These are phyloP conservation scores for Cyanoramphus novaezelandiae DNA, from an alignment of 2,113 vertebrate genomes.

Conservation along the genomic window DNA sequence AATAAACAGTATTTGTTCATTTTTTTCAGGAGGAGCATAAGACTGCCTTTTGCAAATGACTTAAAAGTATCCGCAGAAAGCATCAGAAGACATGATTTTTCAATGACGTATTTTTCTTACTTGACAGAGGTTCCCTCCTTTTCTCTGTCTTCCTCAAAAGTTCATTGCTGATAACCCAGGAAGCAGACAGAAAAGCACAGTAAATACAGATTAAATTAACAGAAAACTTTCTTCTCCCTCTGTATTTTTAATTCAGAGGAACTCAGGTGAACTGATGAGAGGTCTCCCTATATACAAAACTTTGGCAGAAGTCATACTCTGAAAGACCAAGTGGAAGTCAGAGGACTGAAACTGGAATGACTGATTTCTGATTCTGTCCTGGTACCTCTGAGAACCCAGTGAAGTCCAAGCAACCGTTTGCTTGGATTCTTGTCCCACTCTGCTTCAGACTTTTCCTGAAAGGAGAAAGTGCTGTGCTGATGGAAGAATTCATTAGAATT, in stretches of 20 bases:
- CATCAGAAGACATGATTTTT: background rate
- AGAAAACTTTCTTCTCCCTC: background rate
- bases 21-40: background rate
- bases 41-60: background rate
- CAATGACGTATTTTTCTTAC: background rate
- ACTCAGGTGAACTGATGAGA: background rate
- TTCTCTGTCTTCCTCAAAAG: background rate
- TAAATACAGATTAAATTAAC: background rate
- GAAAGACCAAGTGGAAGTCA: background rate
- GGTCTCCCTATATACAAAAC: background rate
- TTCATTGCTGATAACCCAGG: background rate
- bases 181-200: background rate
- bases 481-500: background rate
- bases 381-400: background rate
- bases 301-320: background rate
- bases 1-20: background rate
- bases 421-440: background rate
- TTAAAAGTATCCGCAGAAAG: background rate
- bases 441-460: background rate
- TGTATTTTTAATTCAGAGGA: background rate
- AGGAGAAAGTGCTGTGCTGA: background rate
- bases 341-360: background rate
- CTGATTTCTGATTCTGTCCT: background rate
- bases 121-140: background rate
- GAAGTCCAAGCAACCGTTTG: background rate